Percentiles rank a stretch among this genome's conserved stretches.
These are phyloP conservation scores for Epicauta chinensis DNA, from an alignment of 1,140 invertebrate genomes.

Conservation along the genomic window DNA sequence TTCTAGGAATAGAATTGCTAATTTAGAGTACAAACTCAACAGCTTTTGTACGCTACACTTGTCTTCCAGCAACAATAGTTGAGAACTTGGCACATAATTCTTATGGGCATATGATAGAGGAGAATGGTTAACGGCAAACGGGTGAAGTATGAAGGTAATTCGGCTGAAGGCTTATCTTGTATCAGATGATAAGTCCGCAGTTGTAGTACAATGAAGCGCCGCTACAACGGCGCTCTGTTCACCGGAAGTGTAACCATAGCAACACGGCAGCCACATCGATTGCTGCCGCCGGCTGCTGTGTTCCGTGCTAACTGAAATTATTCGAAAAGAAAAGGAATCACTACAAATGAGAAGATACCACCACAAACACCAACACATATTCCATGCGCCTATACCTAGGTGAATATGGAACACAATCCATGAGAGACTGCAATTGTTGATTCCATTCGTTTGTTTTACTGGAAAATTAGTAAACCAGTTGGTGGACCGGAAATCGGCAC, in stretches of 20 bases:
- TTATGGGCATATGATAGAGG: no score
- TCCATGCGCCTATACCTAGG: no score
- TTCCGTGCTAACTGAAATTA: conserved; percentile 23
- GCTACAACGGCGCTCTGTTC: conserved; percentile 23
- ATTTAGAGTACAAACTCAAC: no score
- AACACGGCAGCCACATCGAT: conserved; percentile 38
- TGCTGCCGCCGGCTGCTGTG: conserved; percentile 25
- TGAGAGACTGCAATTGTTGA: no score
- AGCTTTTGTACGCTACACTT: no score
- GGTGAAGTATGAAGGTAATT: conserved; percentile 15
- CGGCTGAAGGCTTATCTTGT: conserved; percentile 18
- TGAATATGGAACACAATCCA: no score
- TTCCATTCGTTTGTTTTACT: no score
- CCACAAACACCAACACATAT: no score
- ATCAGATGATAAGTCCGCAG: conserved; percentile 14
- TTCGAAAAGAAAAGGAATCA: not conserved
- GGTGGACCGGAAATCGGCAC: no score
- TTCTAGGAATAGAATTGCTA: no score
- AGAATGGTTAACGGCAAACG: not conserved
- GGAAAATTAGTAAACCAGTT: no score
- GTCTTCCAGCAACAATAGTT: conserved; percentile 8
- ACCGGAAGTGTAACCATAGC: conserved; percentile 35
- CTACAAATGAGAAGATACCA: no score
- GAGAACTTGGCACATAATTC: conserved; percentile 9
- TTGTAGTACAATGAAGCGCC: conserved; percentile 19